Base-by-base conservation (phyloP, 53 echinoderm and acorn worm species). In the Paelopatides confundens region DNA sequence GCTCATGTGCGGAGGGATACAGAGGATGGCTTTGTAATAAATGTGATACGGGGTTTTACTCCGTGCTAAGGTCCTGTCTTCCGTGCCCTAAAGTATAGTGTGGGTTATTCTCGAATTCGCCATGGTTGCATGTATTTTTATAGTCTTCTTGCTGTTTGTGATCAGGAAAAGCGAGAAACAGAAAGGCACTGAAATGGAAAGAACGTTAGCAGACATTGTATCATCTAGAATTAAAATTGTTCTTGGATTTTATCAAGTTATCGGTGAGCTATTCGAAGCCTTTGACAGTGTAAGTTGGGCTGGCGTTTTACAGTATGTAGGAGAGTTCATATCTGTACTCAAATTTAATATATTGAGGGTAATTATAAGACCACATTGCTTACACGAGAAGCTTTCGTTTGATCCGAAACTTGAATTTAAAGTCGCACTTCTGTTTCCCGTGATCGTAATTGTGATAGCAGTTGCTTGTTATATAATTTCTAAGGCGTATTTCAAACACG, bases 161-260 rank as follows among this genome's bases (percentile, higher is more conserved):
- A 43, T 43, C 1, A 10, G 8, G 8, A 43, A 43, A 12, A 43
- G 12, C 43, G 12, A 43, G 43, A 43, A 43, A 12, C 43, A 43
- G 5, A 43, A 0, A 12, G 12, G 5, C 12, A 12, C 43, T 8
- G 43, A 23, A 17, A 48, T 12, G 14, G 48, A 48, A 48, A 21
- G 58, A 21, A 58, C 58, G 15, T 15, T 58, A 18, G 58, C 58
- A 5, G 58, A 58, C 21, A 58, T 58, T 21, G 58, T 77, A 2
- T 77, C 77, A 11, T 77, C 77, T 7, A 47, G 77, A 24, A 29
- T 77, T 14, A 77, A 77, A 49, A 77, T 77, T 77, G 18, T 31
- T 5, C 31, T 77, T 9, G 77, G 77, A 13, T 77, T 77, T 31
- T 77, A 77, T 17, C 63, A 63, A 17, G 63, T 63, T 5, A 17